A percentile compares a stretch with the other conserved stretches of the same genome.
Evolutionary conservation across 2,888 invertebrate genomes (phyloP).

Genomic region (Amblyjoppa fuscipennis): DNA sequence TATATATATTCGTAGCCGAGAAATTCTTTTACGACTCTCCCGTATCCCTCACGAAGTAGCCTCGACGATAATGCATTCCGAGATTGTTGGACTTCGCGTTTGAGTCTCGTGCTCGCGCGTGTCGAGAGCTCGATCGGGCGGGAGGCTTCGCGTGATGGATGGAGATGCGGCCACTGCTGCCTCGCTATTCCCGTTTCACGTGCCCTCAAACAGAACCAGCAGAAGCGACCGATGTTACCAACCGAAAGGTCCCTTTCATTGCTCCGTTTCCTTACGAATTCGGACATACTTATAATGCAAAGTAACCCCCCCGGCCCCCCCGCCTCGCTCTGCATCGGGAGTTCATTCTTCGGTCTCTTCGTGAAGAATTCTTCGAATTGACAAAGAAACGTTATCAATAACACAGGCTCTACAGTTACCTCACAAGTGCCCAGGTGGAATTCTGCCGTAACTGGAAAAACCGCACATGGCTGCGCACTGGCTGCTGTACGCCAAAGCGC

Average conservation of each 20-base stretch:
- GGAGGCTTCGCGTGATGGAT: conserved; percentile 80
- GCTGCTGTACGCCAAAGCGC: no score
- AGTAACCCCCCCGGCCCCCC: not conserved
- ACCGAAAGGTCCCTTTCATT: conserved; percentile 8
- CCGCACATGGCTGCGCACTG: not conserved
- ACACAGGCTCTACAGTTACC: not conserved
- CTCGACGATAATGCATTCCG: conserved; percentile 81
- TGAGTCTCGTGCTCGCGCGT: conserved; percentile 79
- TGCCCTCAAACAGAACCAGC: conserved; percentile 50
- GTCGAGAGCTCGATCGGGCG: conserved; percentile 76
- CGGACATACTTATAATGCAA: not conserved
- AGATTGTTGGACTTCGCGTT: conserved; percentile 75
- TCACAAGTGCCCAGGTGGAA: not conserved
- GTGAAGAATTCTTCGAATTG: not conserved
- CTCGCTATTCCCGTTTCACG: conserved; percentile 78
- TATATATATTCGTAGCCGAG: conserved; percentile 3
- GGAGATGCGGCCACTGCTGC: conserved; percentile 79
- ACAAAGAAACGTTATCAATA: not conserved
- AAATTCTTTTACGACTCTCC: not conserved
- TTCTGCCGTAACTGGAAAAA: not conserved
- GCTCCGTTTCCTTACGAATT: not conserved
- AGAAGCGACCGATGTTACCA: conserved; percentile 4
- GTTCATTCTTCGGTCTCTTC: not conserved
- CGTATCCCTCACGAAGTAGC: conserved; percentile 69
- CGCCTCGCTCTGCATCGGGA: not conserved